Percentiles rank a stretch among this genome's conserved stretches.
These are phyloP conservation scores for Styela plicata DNA, from an alignment of 23 tunicate genomes.

Conservation along the genomic window DNA sequence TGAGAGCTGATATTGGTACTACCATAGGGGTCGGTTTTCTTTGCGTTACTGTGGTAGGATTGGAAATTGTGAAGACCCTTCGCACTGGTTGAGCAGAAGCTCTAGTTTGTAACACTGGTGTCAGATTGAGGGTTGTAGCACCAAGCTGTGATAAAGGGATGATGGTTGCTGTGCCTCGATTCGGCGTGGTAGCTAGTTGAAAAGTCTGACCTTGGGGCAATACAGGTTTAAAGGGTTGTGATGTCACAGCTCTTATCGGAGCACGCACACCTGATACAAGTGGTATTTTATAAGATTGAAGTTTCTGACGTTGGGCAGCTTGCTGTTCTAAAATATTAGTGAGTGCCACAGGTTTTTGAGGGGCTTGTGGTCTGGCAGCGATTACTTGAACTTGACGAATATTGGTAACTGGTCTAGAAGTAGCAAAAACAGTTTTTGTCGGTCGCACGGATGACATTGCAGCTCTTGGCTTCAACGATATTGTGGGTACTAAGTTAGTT, in stretches of 20 bases:
- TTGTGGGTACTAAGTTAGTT: constrained; percentile 18
- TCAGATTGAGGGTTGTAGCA: not conserved
- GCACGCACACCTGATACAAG: not conserved
- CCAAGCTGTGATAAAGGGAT: not conserved
- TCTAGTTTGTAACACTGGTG: not conserved
- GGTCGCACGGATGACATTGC: constrained; percentile 7
- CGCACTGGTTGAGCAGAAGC: not conserved
- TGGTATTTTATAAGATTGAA: constrained; percentile 33
- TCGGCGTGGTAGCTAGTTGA: not conserved
- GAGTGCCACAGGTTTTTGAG: not conserved
- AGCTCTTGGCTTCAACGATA: constrained; percentile 16
- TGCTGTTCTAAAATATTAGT: constrained; percentile 15
- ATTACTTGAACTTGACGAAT: constrained; percentile 17
- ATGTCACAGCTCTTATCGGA: not conserved
- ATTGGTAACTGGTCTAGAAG: not conserved
- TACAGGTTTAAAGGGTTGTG: not conserved
- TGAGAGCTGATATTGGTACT: not conserved
- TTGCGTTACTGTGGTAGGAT: not conserved
- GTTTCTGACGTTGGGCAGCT: constrained; percentile 32
- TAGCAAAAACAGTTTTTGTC: not conserved
- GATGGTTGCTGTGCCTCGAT: not conserved
- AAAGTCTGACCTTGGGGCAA: not conserved
- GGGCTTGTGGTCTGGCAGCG: not conserved
- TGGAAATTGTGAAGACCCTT: not conserved
- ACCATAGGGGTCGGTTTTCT: not conserved